Evolutionary conservation across 2,797 vertebrate genomes (phyloP), one percentile per base, ranked within the genome.

Genomic region (Lateolabrax maculatus): DNA sequence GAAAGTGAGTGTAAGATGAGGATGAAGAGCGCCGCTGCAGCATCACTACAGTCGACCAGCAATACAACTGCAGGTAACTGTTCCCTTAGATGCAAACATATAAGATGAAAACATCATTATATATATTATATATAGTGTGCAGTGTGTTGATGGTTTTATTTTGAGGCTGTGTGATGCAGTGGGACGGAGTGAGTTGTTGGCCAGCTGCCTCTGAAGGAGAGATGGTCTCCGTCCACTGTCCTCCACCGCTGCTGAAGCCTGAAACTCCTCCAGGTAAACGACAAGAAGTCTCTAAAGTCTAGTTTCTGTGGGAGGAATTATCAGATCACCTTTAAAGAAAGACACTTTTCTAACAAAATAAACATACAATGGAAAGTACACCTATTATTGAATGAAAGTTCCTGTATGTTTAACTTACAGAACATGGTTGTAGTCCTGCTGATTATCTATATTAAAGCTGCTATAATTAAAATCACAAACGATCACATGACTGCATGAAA

Each of bases 121-220:
- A n/a, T n/a, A n/a, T n/a, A n/a, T n/a, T n/a, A n/a, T n/a, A n/a
- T n/a, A n/a, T n/a, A n/a, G n/a, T n/a, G n/a, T n/a, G n/a, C 31
- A 34, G 31, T 53, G 23, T 13, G 23, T 53, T 27, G 25, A 15
- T 25, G 1, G 31, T 10, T 11, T 46, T 16, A 36, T 37, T 75
- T 16, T 23, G 69, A 94, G 93, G 87, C 62, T 95, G 94, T 79
- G 60, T 0, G n/a, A 83, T 78, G 0, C 86, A 93, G 74, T 94
- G 94, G 93, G 94, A 95, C 0, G 0, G 91, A 90, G 72, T 93
- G 92, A 94, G 92, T 90, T 5, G 94, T 75, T 95, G 94, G 94
- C 58, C 77, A 0, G 63, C 86, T 0, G 48, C 82, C 46, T 76
- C 83, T 0, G 15, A 77, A 0, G 93, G 92, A 44, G 84, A 89